Percentiles rank a stretch among this genome's conserved stretches.
Evolutionary conservation across 2,113 vertebrate species (phyloP).

Genomic region (Indicator indicator): DNA sequence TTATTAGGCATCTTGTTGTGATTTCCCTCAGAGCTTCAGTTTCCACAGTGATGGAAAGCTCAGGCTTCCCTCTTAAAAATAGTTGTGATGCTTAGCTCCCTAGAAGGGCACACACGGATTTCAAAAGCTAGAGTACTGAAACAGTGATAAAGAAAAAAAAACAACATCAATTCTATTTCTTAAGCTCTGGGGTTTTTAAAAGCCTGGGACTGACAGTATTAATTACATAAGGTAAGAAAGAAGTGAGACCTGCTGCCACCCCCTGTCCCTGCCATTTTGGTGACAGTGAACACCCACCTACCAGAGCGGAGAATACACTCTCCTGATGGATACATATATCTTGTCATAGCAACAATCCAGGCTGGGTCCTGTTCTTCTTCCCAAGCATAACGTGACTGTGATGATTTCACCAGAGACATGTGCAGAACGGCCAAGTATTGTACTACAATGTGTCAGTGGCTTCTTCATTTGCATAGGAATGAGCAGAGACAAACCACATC

Average conservation of each 20-base stretch:
- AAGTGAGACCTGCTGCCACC: conserved; percentile 40
- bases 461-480: conserved; percentile 43
- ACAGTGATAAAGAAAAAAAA: neutral
- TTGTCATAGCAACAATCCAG: neutral
- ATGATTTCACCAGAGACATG: conserved; percentile 20
- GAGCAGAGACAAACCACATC: conserved; percentile 15
- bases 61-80: conserved; percentile 1
- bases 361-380: neutral
- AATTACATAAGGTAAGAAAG: neutral
- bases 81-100: neutral
- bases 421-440: conserved; percentile 17
- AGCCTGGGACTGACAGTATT: neutral
- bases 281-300: neutral
- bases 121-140: neutral
- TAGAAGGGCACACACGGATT: neutral
- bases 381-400: neutral
- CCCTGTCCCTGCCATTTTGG: conserved; percentile 14
- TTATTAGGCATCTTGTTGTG: neutral
- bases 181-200: neutral
- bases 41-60: neutral
- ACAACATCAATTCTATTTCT: neutral
- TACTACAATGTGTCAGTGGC: conserved; percentile 33
- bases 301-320: neutral
- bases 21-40: conserved; percentile 21
- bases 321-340: neutral